Percentiles rank a stretch among this genome's conserved stretches.
These are phyloP conservation scores for Andrena praecox DNA, from an alignment of 2,888 invertebrate genomes.

Conservation along the genomic window DNA sequence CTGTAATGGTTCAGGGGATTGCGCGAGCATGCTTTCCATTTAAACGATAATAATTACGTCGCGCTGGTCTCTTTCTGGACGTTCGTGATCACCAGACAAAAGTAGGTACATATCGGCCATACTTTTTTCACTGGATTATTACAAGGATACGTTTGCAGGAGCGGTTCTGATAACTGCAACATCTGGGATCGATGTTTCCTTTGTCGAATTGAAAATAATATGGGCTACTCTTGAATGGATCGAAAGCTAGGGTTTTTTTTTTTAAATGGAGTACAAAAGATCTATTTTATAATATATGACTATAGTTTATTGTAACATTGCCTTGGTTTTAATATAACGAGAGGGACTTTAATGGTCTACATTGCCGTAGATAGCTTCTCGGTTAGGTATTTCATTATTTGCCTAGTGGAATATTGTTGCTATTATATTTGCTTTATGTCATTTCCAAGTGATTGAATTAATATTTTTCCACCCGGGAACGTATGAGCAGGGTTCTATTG, in stretches of 20 bases:
- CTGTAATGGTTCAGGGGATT: constrained; percentile 19
- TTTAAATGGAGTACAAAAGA: background rate
- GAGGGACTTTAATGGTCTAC: no score
- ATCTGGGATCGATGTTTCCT: background rate
- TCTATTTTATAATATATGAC: no score
- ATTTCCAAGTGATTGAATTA: background rate
- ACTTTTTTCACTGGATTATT: background rate
- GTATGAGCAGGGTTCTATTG: background rate
- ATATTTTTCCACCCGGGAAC: background rate
- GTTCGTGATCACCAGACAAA: background rate
- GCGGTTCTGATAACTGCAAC: background rate
- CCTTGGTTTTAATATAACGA: no score
- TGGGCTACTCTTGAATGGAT: background rate
- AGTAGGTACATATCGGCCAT: background rate
- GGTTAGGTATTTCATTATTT: no score
- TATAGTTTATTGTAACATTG: no score
- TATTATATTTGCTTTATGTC: no score
- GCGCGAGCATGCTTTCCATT: constrained; percentile 23
- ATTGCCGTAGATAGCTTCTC: no score
- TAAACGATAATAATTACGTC: background rate
- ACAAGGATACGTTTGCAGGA: background rate
- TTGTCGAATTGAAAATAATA: no score
- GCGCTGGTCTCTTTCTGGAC: background rate
- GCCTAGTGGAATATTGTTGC: no score
- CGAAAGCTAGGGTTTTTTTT: background rate